Base-by-base conservation (phyloP, 2,797 vertebrate genomes). In the Clarias pachynema region DNA sequence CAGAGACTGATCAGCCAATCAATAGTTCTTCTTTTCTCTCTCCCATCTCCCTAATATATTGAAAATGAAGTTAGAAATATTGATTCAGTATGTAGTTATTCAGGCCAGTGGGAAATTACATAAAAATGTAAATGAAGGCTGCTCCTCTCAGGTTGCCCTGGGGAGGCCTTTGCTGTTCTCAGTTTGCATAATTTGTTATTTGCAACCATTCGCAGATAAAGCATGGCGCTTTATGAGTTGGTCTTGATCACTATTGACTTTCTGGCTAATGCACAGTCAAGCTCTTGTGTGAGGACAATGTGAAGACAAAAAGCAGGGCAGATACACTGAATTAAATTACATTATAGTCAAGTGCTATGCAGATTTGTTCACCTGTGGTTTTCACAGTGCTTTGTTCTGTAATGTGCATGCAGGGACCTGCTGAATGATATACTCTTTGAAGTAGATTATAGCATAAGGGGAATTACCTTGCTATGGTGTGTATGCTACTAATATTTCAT, bases 61-160 rank as follows among this genome's bases (percentile, higher is more conserved):
- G 94, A 93, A 95, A 95, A 95, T 93, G 90, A 94, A 95, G 94
- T 95, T 94, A 94, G 93, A 94, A 93, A 94, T 93, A 95, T 95
- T 94, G 95, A 95, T 95, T 95, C 90, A 92, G 92, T 93, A 93
- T 88, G 90, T 91, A 89, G 89, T 44, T 94, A 93, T 94, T 93
- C 90, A 90, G 93, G 94, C 92, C 93, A 93, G 91, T 91, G 89
- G 91, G 93, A 94, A 95, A 95, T 95, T 91, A 95, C 94, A 95
- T 95, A 92, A 95, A 95, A 95, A 96, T 95, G 94, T 94, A 95
- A 95, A 95, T 95, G 92, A 94, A 93, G 87, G 89, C 90, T 88
- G 89, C 92, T 92, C 88, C 90, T 87, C 89, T 86, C 87, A 87
- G 93, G 92, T 92, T 93, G 91, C 88, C 91, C 91, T 90, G 88